Percentiles rank a stretch among this genome's conserved stretches.
These are phyloP conservation scores for Leptinotarsa defecta DNA, from an alignment of 1,140 invertebrate genomes.

Conservation along the genomic window DNA sequence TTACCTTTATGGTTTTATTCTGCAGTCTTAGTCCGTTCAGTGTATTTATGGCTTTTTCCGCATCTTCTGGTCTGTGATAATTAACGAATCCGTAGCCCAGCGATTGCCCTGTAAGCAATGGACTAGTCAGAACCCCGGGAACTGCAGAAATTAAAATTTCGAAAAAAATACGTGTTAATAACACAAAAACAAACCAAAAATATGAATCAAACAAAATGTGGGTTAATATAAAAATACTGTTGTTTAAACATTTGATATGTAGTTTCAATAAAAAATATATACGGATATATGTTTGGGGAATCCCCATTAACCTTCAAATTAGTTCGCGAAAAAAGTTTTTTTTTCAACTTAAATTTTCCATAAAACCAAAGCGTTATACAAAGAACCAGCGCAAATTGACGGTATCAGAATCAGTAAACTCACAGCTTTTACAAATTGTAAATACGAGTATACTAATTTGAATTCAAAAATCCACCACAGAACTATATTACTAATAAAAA, in stretches of 20 bases:
- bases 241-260: too few species aligned
- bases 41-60: conserved; percentile 96
- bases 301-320: too few species aligned
- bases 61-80: conserved; percentile 95
- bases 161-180: conserved; percentile 50
- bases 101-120: conserved; percentile 83
- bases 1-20: conserved; percentile 99
- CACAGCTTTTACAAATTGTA: too few species aligned
- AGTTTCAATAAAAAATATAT: too few species aligned
- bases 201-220: conserved; percentile 6
- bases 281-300: too few species aligned
- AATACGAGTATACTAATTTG: too few species aligned
- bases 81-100: conserved; percentile 99
- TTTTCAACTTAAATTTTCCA: too few species aligned
- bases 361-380: too few species aligned
- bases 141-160: conserved; percentile 49
- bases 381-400: neutral
- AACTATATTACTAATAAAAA: too few species aligned
- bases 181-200: conserved; percentile 44
- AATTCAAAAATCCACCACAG: too few species aligned
- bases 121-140: conserved; percentile 50
- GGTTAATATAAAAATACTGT: conserved; percentile 3
- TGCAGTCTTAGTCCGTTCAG: conserved; percentile 95
- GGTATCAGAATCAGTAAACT: too few species aligned
- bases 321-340: too few species aligned